phyloP scores from a whole-genome alignment of 2,113 vertebrate genomes.

The Microcebus jonahi region DNA sequence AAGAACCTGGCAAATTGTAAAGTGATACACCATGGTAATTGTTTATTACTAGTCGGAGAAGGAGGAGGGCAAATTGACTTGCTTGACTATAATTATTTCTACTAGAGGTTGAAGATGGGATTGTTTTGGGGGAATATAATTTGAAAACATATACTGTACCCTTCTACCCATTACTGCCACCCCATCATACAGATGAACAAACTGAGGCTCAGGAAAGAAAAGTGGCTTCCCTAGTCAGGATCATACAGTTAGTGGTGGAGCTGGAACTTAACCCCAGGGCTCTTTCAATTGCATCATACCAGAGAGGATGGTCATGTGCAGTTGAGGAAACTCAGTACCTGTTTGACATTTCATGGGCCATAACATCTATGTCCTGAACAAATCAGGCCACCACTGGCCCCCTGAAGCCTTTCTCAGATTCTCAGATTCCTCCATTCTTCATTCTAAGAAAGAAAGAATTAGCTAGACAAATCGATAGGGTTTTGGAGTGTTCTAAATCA shows the following conservation, averaged over 20 bases:
- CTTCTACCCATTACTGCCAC: not conserved
- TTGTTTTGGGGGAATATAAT: not conserved
- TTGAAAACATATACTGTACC: not conserved
- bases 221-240: not conserved
- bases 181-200: not conserved
- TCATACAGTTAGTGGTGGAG: not conserved
- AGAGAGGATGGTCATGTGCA: not conserved
- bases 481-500: slow-evolving; percentile 13
- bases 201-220: not conserved
- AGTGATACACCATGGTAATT: not conserved
- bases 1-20: not conserved
- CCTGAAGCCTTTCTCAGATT: not conserved
- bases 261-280: not conserved
- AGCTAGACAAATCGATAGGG: not conserved
- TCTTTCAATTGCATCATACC: not conserved
- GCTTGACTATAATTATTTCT: not conserved
- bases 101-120: not conserved
- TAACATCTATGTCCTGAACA: not conserved
- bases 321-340: not conserved
- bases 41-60: not conserved
- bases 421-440: not conserved
- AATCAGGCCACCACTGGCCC: not conserved
- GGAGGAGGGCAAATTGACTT: not conserved
- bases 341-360: not conserved
- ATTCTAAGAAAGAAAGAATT: not conserved